Percentiles rank a stretch among this genome's conserved stretches.
These are phyloP conservation scores for Candidula unifasciata DNA, from an alignment of 2,888 invertebrate genomes.

Conservation along the genomic window DNA sequence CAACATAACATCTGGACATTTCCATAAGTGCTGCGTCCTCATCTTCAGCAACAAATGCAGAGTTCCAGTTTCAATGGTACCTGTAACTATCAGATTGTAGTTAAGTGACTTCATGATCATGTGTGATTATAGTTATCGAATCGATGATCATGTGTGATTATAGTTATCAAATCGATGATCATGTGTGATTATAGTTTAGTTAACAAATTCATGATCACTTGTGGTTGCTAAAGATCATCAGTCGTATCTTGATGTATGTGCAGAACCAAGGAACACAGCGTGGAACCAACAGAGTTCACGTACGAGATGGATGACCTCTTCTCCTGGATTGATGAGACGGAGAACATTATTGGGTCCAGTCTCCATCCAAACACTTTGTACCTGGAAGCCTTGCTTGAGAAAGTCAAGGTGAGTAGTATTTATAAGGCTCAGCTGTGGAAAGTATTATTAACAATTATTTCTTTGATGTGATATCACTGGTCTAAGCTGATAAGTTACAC, in stretches of 20 bases:
- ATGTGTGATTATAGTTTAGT: too few species aligned
- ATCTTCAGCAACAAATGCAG: too few species aligned
- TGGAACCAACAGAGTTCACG: conserved; percentile 73
- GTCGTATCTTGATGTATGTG: background rate
- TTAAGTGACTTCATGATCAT: too few species aligned
- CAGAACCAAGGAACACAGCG: conserved; percentile 61
- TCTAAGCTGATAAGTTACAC: too few species aligned
- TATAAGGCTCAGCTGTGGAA: background rate
- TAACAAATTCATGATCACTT: background rate
- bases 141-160: too few species aligned
- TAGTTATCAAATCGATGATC: too few species aligned
- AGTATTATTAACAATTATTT: background rate
- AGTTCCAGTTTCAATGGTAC: too few species aligned
- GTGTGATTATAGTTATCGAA: too few species aligned
- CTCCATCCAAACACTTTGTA: conserved; percentile 84
- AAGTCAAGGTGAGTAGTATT: conserved; percentile 70
- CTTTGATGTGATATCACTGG: too few species aligned
- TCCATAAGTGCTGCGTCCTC: too few species aligned
- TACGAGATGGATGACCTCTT: conserved; percentile 77
- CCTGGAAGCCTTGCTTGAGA: conserved; percentile 83
- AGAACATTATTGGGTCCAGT: conserved; percentile 81
- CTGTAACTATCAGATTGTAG: too few species aligned
- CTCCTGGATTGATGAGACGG: conserved; percentile 78
- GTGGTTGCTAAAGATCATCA: background rate
- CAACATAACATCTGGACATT: too few species aligned